phyloP scores from a whole-genome alignment of 2,888 invertebrate genomes.

The Caprella mutica region DNA sequence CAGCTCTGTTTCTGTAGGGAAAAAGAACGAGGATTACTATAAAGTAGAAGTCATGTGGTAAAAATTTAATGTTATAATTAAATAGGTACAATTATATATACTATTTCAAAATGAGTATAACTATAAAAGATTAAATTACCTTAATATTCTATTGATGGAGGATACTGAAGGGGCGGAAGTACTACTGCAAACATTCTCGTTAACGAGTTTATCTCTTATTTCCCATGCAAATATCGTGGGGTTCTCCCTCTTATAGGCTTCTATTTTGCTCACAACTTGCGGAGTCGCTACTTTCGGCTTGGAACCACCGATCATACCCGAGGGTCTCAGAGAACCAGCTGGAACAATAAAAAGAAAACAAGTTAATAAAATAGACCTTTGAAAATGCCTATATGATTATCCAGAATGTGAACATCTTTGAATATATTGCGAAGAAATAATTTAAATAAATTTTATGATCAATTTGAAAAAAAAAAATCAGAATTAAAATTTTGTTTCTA shows the following conservation, averaged over 20 bases:
- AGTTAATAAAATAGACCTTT: not conserved
- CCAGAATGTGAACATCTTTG: too few species aligned
- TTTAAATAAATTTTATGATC: too few species aligned
- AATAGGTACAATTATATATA: not conserved
- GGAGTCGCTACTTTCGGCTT: conserved; percentile 97
- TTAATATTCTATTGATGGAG: conserved; percentile 87
- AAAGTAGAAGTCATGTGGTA: not conserved
- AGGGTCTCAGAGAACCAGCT: conserved; percentile 39
- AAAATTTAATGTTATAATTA: not conserved
- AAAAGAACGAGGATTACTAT: not conserved
- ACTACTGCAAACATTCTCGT: conserved; percentile 80
- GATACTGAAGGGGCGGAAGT: conserved; percentile 92
- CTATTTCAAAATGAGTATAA: not conserved
- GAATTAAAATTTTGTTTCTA: not conserved
- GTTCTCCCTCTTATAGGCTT: conserved; percentile 94
- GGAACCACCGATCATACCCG: conserved; percentile 84
- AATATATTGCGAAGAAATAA: too few species aligned
- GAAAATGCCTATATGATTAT: too few species aligned
- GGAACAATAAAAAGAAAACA: not conserved
- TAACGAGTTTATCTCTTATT: conserved; percentile 88
- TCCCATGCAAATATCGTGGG: conserved; percentile 99
- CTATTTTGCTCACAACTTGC: conserved; percentile 57
- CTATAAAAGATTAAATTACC: conserved; percentile 4
- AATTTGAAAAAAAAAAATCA: not conserved
- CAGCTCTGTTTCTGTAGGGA: conserved; percentile 65